Conservation (phyloP, 2,797 vertebrate genomes). For the Fistularia commersonii region DNA sequence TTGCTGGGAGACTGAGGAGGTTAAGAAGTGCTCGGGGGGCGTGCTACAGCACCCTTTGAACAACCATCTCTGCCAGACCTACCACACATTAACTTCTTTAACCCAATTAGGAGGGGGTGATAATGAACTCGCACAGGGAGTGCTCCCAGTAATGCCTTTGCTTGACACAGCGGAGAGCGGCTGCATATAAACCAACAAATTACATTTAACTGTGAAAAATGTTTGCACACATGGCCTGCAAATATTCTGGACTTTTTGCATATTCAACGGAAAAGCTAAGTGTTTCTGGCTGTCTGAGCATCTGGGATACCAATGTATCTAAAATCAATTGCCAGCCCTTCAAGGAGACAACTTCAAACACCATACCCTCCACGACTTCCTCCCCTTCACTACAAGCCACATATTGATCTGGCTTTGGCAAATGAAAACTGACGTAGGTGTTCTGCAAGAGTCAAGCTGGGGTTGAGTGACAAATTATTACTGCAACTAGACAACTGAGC, state of each 20-base stretch:
- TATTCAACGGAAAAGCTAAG: conserved; percentile 3
- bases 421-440: conserved; percentile 59
- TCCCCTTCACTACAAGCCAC: conserved; percentile 55
- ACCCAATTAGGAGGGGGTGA: conserved; percentile 69
- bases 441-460: conserved; percentile 23
- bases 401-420: conserved; percentile 58
- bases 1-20: conserved; percentile 61
- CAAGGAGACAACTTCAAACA: conserved; percentile 58
- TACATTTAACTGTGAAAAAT: conserved; percentile 33
- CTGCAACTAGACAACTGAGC: conserved; percentile 47
- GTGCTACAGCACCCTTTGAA: conserved; percentile 60
- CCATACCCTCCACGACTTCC: conserved; percentile 50
- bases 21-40: conserved; percentile 59
- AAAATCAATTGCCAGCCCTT: conserved; percentile 65
- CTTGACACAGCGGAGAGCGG: conserved; percentile 18
- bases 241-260: conserved; percentile 4
- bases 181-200: conserved; percentile 53
- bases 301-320: conserved; percentile 52
- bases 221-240: conserved; percentile 15
- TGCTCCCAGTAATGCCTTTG: conserved; percentile 44
- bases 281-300: conserved; percentile 24
- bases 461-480: conserved; percentile 54
- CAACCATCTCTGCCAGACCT: conserved; percentile 61
- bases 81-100: conserved; percentile 66
- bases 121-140: conserved; percentile 66